Evolutionary conservation across 2,797 vertebrate genomes (phyloP).

Genomic region (Iguana delicatissima): DNA sequence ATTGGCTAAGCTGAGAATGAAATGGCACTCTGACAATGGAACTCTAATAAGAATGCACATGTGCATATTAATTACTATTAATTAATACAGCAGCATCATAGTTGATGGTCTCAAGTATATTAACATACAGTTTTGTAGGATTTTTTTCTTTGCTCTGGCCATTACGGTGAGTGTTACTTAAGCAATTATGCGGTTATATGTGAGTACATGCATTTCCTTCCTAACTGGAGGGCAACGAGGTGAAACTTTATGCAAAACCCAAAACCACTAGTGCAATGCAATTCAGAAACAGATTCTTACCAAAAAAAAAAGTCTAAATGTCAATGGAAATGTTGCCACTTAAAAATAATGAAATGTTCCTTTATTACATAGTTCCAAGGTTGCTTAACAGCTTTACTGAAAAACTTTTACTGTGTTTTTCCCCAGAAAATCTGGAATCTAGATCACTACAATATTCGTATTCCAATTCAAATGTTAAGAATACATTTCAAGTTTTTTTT

Average conservation of each 20-base stretch:
- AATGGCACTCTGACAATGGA: background rate
- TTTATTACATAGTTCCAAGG: slow-evolving; percentile 18
- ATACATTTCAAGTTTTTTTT: background rate
- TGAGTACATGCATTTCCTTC: slow-evolving; percentile 56
- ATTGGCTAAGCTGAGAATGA: background rate
- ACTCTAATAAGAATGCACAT: slow-evolving; percentile 15
- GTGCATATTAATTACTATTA: slow-evolving; percentile 29
- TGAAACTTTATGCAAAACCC: slow-evolving; percentile 65
- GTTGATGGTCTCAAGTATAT: slow-evolving; percentile 43
- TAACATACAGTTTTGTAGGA: background rate
- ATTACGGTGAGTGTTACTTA: slow-evolving; percentile 1
- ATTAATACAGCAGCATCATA: slow-evolving; percentile 1
- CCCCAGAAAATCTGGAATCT: background rate
- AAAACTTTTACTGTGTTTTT: background rate
- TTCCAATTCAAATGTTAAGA: background rate
- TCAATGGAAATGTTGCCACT: slow-evolving; percentile 5
- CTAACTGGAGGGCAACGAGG: slow-evolving; percentile 43
- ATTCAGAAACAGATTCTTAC: slow-evolving; percentile 37
- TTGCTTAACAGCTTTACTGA: background rate
- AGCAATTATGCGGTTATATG: slow-evolving; percentile 64
- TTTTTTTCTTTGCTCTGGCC: slow-evolving; percentile 35
- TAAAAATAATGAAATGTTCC: slow-evolving; percentile 26
- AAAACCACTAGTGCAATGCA: slow-evolving; percentile 44
- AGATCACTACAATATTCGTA: no score
- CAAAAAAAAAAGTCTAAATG: slow-evolving; percentile 27